Percentiles rank a stretch among this genome's conserved stretches.
phyloP scores from a whole-genome alignment of 2,797 vertebrate genomes.

The Paratrypauchen microcephalus region DNA sequence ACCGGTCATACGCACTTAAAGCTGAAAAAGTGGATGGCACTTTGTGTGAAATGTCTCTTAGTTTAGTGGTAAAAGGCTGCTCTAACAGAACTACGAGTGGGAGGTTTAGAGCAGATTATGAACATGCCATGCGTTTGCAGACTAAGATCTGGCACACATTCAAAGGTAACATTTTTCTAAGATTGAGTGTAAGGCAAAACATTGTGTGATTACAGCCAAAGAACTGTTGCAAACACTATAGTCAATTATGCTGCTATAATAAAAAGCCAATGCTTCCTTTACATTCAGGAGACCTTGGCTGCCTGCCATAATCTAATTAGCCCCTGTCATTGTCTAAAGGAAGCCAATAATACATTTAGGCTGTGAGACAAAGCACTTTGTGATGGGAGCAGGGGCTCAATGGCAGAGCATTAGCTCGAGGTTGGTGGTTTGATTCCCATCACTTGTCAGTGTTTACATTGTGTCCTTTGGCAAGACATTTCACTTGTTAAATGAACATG shows the following conservation, averaged over 20 bases:
- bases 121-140: slow-evolving; percentile 68
- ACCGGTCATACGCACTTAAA: slow-evolving; percentile 5
- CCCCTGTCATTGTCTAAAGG: background rate
- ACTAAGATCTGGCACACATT: slow-evolving; percentile 62
- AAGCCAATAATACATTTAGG: slow-evolving; percentile 1
- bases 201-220: slow-evolving; percentile 33
- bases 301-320: slow-evolving; percentile 8
- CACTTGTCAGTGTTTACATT: background rate
- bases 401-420: background rate
- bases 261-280: background rate
- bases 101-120: slow-evolving; percentile 63
- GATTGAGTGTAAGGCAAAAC: slow-evolving; percentile 43
- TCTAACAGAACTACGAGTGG: slow-evolving; percentile 57
- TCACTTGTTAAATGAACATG: background rate
- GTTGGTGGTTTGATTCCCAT: background rate
- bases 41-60: slow-evolving; percentile 37
- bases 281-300: slow-evolving; percentile 3
- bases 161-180: slow-evolving; percentile 64
- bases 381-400: background rate
- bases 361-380: no score
- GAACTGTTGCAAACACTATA: slow-evolving; percentile 22
- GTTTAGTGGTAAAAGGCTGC: slow-evolving; percentile 27
- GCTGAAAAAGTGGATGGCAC: slow-evolving; percentile 27
- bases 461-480: background rate
- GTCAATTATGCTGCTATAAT: slow-evolving; percentile 3